Conservation (phyloP, 2,113 vertebrate species). For the Podarcis muralis region DNA sequence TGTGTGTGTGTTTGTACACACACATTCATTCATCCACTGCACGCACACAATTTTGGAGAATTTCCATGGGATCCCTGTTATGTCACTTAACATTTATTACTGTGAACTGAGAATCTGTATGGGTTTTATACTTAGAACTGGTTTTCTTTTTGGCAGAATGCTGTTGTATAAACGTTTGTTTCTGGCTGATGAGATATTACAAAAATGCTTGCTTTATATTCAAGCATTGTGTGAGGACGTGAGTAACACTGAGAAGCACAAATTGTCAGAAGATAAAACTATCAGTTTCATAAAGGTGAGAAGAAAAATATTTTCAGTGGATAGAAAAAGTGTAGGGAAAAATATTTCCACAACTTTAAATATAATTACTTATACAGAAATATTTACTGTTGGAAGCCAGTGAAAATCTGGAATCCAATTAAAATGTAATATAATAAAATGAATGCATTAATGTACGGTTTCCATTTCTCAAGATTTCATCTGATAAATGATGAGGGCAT, state of each 20-base stretch:
- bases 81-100: background rate
- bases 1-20: too few relatives aligned
- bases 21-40: too few relatives aligned
- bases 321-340: background rate
- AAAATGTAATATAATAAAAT: background rate
- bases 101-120: background rate
- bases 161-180: constrained; percentile 63
- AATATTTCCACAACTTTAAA: background rate
- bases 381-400: background rate
- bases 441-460: background rate
- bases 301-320: background rate
- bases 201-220: constrained; percentile 66
- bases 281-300: constrained; percentile 70
- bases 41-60: too few relatives aligned
- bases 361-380: background rate
- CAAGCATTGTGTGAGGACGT: constrained; percentile 65
- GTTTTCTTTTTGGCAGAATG: constrained; percentile 57
- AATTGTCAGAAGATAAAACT: constrained; percentile 18
- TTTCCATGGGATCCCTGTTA: too few relatives aligned
- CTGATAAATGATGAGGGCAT: background rate
- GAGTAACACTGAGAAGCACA: background rate
- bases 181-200: constrained; percentile 66
- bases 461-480: background rate
- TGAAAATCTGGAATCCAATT: background rate
- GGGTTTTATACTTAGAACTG: background rate